Base-by-base conservation (phyloP, 1,140 invertebrate genomes). In the Proales similis region DNA sequence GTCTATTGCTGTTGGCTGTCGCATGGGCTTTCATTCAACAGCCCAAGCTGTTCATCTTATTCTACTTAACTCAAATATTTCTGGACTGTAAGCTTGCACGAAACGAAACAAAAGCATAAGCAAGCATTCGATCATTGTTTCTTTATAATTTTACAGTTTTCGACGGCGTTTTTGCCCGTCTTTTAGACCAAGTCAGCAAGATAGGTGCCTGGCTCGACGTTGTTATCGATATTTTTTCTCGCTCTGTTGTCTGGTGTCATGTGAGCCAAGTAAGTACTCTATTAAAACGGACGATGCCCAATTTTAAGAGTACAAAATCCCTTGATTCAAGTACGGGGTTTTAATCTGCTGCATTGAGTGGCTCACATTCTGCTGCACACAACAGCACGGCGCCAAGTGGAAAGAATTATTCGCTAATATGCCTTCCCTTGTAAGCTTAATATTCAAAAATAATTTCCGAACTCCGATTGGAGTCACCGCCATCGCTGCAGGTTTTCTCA, bases 181-280 rank as follows among this genome's bases (percentile, higher is more conserved):
- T 24, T 14, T 22, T 63, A n/a, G 51, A 63, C 24, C 62, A 63
- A 63, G 19, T 43, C 7, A 46, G 39, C 11, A 17, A 7, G 5
- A 33, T 63, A 32, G 62, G 62, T 11, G 47, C 62, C 7, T 63
- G 62, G 62, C 26, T 63, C 4, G 62, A 63, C 33, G 47, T 63
- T 9, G 14, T 63, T 12, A 22, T 48, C 12, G 62, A 63, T 29
- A 63, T 49, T 57, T 0, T 63, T 1, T 32, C 46, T 11, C 9
- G 62, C 30, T 45, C 42, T 17, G 47, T 61, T 22, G 12, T 61
- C 24, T 61, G 57, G 57, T 14, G 30, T 7, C 22, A 57, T 14
- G 11, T 57, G 2, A 42, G 14, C 11, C 19, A 42, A 17, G 51
- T 57, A 61, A 30, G 19, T 11, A 22, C 30, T 27, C 4, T 17